Conservation (phyloP, 1,140 invertebrate species). For the Phortica variegata region DNA sequence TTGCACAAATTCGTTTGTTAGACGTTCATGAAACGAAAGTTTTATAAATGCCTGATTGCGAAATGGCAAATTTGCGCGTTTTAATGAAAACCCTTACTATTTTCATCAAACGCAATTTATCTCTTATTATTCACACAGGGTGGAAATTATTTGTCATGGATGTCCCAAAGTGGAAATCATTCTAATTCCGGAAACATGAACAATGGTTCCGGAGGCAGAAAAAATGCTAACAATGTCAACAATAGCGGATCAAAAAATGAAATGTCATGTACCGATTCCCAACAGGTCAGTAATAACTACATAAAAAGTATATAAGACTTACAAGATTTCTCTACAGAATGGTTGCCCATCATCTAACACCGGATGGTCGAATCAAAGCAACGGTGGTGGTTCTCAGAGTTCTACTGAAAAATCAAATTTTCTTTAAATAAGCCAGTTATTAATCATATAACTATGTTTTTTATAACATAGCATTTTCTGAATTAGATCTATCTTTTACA, state of each 20-base stretch:
- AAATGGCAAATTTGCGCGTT: constrained; percentile 30
- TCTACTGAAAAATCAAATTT: constrained; percentile 43
- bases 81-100: constrained; percentile 46
- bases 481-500: no score
- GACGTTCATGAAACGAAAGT: no score
- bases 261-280: constrained; percentile 30
- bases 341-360: constrained; percentile 28
- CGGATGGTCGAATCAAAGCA: constrained; percentile 44
- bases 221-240: constrained; percentile 31
- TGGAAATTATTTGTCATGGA: constrained; percentile 62
- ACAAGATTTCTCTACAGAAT: constrained; percentile 19
- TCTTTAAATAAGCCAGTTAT: constrained; percentile 36
- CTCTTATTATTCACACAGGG: constrained; percentile 48
- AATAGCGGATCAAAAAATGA: no score
- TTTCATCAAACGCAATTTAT: constrained; percentile 53
- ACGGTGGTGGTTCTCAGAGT: constrained; percentile 33
- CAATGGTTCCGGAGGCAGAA: constrained; percentile 29
- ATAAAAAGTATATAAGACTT: neutral
- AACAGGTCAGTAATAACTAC: constrained; percentile 21
- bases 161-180: constrained; percentile 59
- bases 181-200: constrained; percentile 31
- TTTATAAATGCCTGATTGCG: constrained; percentile 57
- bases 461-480: no score
- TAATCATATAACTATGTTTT: no score
- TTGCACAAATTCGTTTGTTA: no score